Evolutionary conservation across 2,113 vertebrate genomes (phyloP).

Genomic region (Menidia beryllina): DNA sequence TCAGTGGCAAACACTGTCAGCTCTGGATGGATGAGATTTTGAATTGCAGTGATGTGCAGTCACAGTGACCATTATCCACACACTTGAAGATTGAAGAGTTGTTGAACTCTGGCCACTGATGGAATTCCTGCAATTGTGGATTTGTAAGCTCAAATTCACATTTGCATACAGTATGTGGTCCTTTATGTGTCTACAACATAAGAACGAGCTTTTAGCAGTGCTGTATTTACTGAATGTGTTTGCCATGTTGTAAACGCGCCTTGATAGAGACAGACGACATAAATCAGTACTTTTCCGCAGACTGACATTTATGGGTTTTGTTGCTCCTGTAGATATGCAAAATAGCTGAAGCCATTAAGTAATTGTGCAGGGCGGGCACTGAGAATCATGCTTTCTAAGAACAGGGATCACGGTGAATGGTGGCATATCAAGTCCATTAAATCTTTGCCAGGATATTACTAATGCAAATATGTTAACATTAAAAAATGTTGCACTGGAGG

Average conservation of each 20-base stretch:
- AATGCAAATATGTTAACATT: conserved; percentile 76
- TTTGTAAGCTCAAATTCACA: conserved; percentile 71
- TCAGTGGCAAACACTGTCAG: conserved; percentile 67
- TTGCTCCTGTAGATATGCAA: conserved; percentile 48
- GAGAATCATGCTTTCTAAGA: conserved; percentile 62
- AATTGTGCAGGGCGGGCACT: conserved; percentile 65
- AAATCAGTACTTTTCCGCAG: conserved; percentile 55
- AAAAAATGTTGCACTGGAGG: conserved; percentile 18
- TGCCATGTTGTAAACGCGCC: conserved; percentile 33
- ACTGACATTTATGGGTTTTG: conserved; percentile 66
- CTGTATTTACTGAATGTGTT: conserved; percentile 43
- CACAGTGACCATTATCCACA: conserved; percentile 78
- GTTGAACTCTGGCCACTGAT: conserved; percentile 78
- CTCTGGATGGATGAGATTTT: conserved; percentile 71
- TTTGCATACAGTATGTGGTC: conserved; percentile 78
- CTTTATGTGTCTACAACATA: conserved; percentile 59
- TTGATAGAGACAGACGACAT: conserved; percentile 44
- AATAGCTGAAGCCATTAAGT: conserved; percentile 77
- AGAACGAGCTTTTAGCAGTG: conserved; percentile 31
- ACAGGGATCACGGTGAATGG: conserved; percentile 63
- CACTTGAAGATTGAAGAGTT: conserved; percentile 80
- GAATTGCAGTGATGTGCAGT: conserved; percentile 69
- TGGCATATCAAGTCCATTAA: conserved; percentile 73
- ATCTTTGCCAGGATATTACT: conserved; percentile 60
- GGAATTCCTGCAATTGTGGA: conserved; percentile 76